Percentiles rank a stretch among this genome's conserved stretches.
phyloP scores from a whole-genome alignment of 2,888 invertebrate species.

The Caenorhabditis japonica region DNA sequence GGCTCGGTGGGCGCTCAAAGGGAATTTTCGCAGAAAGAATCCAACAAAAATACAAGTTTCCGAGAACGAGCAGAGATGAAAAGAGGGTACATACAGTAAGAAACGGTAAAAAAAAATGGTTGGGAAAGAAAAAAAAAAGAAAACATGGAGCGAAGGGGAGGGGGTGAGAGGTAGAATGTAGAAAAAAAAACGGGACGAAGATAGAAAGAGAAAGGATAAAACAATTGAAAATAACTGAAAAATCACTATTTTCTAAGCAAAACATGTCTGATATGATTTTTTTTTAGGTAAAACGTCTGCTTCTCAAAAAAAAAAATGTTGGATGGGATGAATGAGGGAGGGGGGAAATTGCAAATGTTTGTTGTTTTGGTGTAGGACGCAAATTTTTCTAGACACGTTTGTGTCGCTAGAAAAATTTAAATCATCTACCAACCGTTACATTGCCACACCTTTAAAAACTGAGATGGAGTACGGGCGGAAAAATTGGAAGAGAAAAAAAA shows the following conservation, averaged over 20 bases:
- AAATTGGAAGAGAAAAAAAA: slow-evolving; percentile 1
- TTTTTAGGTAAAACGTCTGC: neutral
- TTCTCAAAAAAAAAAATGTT: no score
- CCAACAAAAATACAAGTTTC: slow-evolving; percentile 7
- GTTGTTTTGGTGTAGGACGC: slow-evolving; percentile 1
- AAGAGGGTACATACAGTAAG: neutral
- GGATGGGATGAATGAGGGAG: no score
- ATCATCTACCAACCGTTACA: slow-evolving; percentile 28
- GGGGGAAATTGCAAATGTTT: neutral
- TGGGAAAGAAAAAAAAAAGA: slow-evolving; percentile 2
- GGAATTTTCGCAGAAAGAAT: slow-evolving; percentile 5
- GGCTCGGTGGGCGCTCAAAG: slow-evolving; percentile 7
- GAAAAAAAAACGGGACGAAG: slow-evolving; percentile 14
- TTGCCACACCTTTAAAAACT: slow-evolving; percentile 49
- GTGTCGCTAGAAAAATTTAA: neutral
- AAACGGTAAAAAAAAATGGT: neutral
- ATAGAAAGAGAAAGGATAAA: slow-evolving; percentile 5
- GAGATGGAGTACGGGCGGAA: slow-evolving; percentile 15
- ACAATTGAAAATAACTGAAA: no score
- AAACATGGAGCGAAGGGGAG: neutral
- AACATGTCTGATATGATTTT: slow-evolving; percentile 28
- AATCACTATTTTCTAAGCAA: neutral
- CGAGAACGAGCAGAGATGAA: slow-evolving; percentile 7
- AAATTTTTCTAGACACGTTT: neutral
- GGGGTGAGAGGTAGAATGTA: slow-evolving; percentile 23